Percentiles rank a stretch among this genome's conserved stretches.
Conservation (phyloP, 2,888 invertebrate species). For the Pollenia angustigena region DNA sequence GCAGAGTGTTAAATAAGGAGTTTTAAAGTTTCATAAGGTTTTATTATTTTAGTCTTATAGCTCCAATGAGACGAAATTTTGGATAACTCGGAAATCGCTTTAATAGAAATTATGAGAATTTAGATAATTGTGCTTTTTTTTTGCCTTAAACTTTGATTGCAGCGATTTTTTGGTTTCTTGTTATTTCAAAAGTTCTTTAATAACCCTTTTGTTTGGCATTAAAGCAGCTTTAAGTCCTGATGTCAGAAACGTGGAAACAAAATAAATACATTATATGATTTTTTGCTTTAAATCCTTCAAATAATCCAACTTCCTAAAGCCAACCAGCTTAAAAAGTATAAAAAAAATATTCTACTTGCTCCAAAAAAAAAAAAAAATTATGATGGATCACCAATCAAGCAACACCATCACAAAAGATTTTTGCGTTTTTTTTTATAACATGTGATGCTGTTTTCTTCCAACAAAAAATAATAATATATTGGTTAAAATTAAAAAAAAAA, state of each 20-base stretch:
- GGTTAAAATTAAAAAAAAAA: slow-evolving; percentile 58
- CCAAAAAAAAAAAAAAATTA: slow-evolving; percentile 76
- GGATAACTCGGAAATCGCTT: too few species aligned
- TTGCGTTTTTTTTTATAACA: slow-evolving; percentile 6
- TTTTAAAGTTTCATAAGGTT: slow-evolving; percentile 5
- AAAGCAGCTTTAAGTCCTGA: slow-evolving; percentile 29
- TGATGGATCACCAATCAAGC: slow-evolving; percentile 84
- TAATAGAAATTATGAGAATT: too few species aligned
- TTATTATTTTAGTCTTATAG: background rate
- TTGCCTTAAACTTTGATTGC: too few species aligned
- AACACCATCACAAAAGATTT: slow-evolving; percentile 79
- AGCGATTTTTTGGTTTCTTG: too few species aligned
- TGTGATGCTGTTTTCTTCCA: slow-evolving; percentile 57
- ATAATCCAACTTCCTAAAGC: slow-evolving; percentile 51
- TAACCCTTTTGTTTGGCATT: background rate
- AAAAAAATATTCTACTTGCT: slow-evolving; percentile 30
- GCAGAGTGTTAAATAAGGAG: slow-evolving; percentile 43
- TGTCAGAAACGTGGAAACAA: background rate
- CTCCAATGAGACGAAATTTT: too few species aligned
- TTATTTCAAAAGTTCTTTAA: background rate
- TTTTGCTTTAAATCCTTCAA: slow-evolving; percentile 3
- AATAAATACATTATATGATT: background rate
- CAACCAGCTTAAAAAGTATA: slow-evolving; percentile 43
- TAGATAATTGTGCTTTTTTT: too few species aligned
- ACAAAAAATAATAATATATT: slow-evolving; percentile 64